Evolutionary conservation across 2,113 vertebrate genomes (phyloP).

Genomic region (Pterocles gutturalis): DNA sequence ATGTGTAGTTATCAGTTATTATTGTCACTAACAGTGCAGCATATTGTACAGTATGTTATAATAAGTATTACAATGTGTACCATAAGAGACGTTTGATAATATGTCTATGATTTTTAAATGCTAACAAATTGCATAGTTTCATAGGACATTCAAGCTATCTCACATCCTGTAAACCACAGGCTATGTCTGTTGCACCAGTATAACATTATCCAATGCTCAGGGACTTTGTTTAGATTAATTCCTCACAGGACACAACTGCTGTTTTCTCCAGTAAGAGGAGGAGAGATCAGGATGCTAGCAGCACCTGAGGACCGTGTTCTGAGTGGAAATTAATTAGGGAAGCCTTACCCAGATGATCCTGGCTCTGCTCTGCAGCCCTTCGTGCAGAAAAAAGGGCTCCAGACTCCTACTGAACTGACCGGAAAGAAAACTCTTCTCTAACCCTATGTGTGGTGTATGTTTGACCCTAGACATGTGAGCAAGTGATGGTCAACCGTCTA

Average conservation of each 20-base stretch:
- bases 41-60: not conserved
- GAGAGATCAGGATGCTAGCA: not conserved
- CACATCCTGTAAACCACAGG: not conserved
- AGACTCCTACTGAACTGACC: not conserved
- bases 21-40: not conserved
- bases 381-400: not conserved
- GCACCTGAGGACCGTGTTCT: not conserved
- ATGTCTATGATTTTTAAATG: conserved; percentile 14
- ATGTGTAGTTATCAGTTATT: conserved; percentile 40
- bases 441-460: not conserved
- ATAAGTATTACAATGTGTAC: not conserved
- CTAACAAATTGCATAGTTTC: not conserved
- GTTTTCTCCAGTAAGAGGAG: not conserved
- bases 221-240: not conserved
- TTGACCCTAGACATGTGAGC: not conserved
- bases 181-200: not conserved
- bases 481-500: not conserved
- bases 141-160: not conserved
- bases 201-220: not conserved
- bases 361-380: not conserved
- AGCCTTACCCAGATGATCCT: not conserved
- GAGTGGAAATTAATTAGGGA: not conserved
- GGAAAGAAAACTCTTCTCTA: not conserved
- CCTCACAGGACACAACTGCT: not conserved
- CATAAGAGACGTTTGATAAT: conserved; percentile 8